Conservation (phyloP, 2,797 vertebrate genomes). For the Urocyon cinereoargenteus region DNA sequence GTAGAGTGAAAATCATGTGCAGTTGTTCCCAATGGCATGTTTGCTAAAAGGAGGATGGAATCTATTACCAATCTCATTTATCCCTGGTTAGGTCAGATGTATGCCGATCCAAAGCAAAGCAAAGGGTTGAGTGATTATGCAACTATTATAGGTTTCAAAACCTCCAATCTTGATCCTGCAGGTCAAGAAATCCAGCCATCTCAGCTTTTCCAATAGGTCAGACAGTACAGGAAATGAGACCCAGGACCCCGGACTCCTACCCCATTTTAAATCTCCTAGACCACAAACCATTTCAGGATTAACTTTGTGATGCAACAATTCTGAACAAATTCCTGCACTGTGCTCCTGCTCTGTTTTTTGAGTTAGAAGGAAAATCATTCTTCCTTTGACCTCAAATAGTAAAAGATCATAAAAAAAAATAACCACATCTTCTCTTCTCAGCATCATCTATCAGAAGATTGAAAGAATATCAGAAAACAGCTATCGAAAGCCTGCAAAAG, state of each 20-base stretch:
- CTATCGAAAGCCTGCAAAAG: neutral
- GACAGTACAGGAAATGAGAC: neutral
- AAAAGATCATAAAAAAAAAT: conserved; percentile 37
- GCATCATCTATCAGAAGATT: conserved; percentile 35
- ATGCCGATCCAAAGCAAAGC: neutral
- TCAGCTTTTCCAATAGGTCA: neutral
- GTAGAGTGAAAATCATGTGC: neutral
- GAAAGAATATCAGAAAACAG: neutral
- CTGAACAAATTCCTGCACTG: conserved; percentile 17
- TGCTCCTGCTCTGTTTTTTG: neutral
- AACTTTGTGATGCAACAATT: conserved; percentile 30
- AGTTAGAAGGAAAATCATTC: neutral
- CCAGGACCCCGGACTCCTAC: neutral
- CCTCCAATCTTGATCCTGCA: neutral
- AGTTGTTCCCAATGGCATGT: neutral
- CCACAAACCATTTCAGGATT: neutral
- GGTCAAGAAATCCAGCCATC: neutral
- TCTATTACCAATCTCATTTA: neutral
- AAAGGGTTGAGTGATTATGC: neutral
- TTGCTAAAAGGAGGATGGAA: neutral
- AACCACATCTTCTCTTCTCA: neutral
- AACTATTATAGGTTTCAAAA: neutral
- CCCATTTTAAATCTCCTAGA: neutral
- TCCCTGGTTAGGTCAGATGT: neutral
- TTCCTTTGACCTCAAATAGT: conserved; percentile 12